These are phyloP conservation scores for Sarcophilus harrisii DNA, from an alignment of 2,797 vertebrate genomes.

Conservation along the genomic window DNA sequence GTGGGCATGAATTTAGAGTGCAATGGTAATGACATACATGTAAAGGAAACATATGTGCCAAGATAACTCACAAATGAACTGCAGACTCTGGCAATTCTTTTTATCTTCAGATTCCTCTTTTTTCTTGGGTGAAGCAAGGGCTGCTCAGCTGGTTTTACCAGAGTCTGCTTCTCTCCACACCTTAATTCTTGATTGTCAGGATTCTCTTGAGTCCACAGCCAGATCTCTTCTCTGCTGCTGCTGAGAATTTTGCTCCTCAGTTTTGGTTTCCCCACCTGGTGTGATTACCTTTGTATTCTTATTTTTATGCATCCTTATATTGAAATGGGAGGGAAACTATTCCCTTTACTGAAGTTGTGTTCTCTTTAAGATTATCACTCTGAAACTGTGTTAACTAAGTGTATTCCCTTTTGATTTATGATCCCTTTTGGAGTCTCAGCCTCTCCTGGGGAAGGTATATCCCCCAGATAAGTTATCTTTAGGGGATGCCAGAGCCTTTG, in stretches of 20 bases:
- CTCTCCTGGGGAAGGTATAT: too few species aligned
- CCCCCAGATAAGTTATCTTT: too few species aligned
- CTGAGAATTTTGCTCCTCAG: background rate
- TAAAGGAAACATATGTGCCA: background rate
- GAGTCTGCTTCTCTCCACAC: background rate
- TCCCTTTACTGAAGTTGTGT: too few species aligned
- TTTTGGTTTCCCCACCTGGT: background rate
- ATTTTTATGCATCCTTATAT: background rate
- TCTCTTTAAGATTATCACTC: too few species aligned
- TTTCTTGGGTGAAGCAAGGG: background rate
- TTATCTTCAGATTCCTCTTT: background rate
- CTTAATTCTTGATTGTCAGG: background rate
- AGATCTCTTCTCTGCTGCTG: background rate
- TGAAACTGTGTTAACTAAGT: too few species aligned
- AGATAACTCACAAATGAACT: background rate
- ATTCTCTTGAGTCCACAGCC: background rate
- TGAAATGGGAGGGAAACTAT: too few species aligned
- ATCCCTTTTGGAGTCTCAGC: too few species aligned
- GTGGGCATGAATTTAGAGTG: background rate
- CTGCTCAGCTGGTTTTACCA: background rate
- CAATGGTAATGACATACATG: background rate
- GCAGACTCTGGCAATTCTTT: background rate
- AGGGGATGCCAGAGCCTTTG: too few species aligned
- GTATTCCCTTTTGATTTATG: too few species aligned
- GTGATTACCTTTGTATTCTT: background rate